phyloP scores from a whole-genome alignment of 2,888 invertebrate genomes.

The Petrolisthes manimaculis region DNA sequence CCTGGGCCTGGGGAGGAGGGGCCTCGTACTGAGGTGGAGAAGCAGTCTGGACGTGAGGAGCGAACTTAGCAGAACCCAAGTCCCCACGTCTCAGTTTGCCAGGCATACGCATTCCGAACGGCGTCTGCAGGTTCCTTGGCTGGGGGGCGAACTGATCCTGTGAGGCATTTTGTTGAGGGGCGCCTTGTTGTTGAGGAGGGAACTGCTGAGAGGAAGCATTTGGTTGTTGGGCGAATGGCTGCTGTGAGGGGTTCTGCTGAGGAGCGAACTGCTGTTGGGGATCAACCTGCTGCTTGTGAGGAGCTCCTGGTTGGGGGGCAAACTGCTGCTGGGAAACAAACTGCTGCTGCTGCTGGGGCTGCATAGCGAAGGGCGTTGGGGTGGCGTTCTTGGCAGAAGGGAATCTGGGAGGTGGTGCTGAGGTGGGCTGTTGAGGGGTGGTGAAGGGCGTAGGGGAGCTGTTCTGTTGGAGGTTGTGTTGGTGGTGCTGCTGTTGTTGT shows the following conservation, averaged over 20 bases:
- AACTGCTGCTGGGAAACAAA: constrained; percentile 10
- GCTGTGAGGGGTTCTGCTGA: not conserved
- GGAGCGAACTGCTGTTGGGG: not conserved
- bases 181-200: not conserved
- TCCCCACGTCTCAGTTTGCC: not conserved
- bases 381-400: constrained; percentile 13
- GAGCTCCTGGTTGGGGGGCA: constrained; percentile 4
- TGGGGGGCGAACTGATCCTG: not conserved
- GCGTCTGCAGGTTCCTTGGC: not conserved
- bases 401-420: not conserved
- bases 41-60: not conserved
- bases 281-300: not conserved
- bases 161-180: not conserved
- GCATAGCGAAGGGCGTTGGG: not conserved
- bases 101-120: constrained; percentile 7
- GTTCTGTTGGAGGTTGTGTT: not conserved
- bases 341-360: not conserved
- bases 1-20: not conserved
- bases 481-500: not conserved
- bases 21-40: not conserved
- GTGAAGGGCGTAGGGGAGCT: not conserved
- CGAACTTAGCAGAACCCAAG: not conserved
- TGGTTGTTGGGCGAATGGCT: not conserved
- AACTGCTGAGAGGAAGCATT: constrained; percentile 7
- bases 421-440: constrained; percentile 3